Conservation (phyloP, 2,113 vertebrate species). For the Chunga burmeisteri region DNA sequence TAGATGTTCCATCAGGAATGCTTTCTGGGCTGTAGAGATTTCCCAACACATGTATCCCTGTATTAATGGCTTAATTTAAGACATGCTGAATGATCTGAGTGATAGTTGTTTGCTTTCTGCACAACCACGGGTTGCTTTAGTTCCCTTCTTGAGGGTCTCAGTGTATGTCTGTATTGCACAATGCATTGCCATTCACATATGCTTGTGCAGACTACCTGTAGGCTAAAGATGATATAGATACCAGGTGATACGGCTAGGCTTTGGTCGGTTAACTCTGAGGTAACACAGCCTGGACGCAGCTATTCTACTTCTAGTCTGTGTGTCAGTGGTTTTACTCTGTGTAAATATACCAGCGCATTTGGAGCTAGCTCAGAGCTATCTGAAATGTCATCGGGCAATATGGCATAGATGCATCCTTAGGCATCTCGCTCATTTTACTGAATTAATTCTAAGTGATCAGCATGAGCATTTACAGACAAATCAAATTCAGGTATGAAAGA, state of each 20-base stretch:
- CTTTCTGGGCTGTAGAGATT: background rate
- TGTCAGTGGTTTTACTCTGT: background rate
- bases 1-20: background rate
- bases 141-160: background rate
- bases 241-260: fast-evolving
- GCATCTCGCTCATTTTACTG: background rate
- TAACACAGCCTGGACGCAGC: background rate
- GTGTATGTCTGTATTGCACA: fast-evolving
- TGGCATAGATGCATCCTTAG: background rate
- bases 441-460: background rate
- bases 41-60: background rate
- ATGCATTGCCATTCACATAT: background rate
- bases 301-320: background rate
- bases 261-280: background rate
- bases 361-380: background rate
- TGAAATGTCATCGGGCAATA: background rate
- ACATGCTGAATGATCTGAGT: background rate
- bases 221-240: background rate
- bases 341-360: background rate
- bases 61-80: background rate
- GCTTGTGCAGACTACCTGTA: background rate
- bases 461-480: background rate
- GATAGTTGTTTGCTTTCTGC: background rate
- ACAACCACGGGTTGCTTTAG: background rate
- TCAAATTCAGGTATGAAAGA: background rate